These are phyloP conservation scores for Eueremaeus valkanovi DNA, from an alignment of 2,888 invertebrate genomes.

Conservation along the genomic window DNA sequence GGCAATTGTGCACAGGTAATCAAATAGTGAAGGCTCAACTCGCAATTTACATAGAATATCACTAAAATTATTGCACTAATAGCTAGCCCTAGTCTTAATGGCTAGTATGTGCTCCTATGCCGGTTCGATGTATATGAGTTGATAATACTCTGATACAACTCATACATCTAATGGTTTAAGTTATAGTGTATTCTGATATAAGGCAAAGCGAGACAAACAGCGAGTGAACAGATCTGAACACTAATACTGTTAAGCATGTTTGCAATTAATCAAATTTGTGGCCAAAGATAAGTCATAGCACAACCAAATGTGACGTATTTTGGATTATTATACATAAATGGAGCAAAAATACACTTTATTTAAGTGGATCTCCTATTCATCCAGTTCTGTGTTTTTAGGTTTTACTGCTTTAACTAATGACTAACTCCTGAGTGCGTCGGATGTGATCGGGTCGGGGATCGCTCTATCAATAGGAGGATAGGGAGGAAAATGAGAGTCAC, in stretches of 20 bases:
- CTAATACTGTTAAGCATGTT: neutral
- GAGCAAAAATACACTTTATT: neutral
- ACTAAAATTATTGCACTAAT: too few relatives aligned
- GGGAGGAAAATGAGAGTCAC: neutral
- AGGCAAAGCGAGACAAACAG: neutral
- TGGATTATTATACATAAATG: neutral
- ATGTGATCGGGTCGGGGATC: constrained; percentile 17
- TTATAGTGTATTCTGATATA: neutral
- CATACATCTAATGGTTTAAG: neutral
- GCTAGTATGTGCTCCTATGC: too few relatives aligned
- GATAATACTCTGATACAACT: too few relatives aligned
- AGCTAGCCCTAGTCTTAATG: too few relatives aligned
- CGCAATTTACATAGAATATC: too few relatives aligned
- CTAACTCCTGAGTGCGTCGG: constrained; percentile 1
- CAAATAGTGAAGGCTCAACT: too few relatives aligned
- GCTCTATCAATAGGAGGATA: neutral
- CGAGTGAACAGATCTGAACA: too few relatives aligned
- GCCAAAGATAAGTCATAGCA: neutral
- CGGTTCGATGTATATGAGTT: too few relatives aligned
- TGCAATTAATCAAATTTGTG: constrained; percentile 18
- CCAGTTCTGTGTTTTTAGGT: neutral
- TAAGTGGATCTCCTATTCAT: constrained; percentile 3
- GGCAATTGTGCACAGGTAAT: too few relatives aligned
- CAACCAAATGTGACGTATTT: neutral
- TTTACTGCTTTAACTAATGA: constrained; percentile 10